Conservation (phyloP, 2,888 invertebrate genomes). For the Pterostichus niger region DNA sequence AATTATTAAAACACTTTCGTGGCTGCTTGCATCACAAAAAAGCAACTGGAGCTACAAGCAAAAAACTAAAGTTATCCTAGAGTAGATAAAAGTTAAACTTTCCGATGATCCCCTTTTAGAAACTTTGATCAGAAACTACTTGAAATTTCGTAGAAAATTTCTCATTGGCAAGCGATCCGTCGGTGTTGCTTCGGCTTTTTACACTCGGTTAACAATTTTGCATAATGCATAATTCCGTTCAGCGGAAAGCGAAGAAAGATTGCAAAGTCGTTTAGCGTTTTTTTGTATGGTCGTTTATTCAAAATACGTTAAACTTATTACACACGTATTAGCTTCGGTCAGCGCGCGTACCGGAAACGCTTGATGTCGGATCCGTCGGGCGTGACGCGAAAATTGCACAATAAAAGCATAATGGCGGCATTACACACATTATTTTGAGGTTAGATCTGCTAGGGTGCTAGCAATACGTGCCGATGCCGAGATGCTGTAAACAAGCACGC, state of each 20-base stretch:
- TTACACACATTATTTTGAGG: slow-evolving; percentile 47
- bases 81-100: slow-evolving; percentile 66
- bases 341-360: slow-evolving; percentile 27
- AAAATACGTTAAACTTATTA: slow-evolving; percentile 63
- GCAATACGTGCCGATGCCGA: slow-evolving; percentile 16
- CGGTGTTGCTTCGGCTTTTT: slow-evolving; percentile 19
- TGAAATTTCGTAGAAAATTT: slow-evolving; percentile 60
- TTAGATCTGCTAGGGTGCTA: neutral
- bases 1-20: slow-evolving; percentile 54
- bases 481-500: neutral
- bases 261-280: slow-evolving; percentile 54
- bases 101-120: slow-evolving; percentile 64
- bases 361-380: slow-evolving; percentile 14
- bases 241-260: slow-evolving; percentile 6
- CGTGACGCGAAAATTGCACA: slow-evolving; percentile 63
- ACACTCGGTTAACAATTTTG: slow-evolving; percentile 57
- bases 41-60: slow-evolving; percentile 24
- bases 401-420: slow-evolving; percentile 56
- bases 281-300: slow-evolving; percentile 56
- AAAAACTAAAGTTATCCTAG: slow-evolving; percentile 59
- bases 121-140: slow-evolving; percentile 60
- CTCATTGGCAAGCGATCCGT: slow-evolving; percentile 46
- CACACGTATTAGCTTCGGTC: slow-evolving; percentile 61
- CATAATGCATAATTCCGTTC: slow-evolving; percentile 62
- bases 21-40: slow-evolving; percentile 22